These are phyloP conservation scores for Biston stratarius DNA, from an alignment of 2,888 invertebrate genomes.

Conservation along the genomic window DNA sequence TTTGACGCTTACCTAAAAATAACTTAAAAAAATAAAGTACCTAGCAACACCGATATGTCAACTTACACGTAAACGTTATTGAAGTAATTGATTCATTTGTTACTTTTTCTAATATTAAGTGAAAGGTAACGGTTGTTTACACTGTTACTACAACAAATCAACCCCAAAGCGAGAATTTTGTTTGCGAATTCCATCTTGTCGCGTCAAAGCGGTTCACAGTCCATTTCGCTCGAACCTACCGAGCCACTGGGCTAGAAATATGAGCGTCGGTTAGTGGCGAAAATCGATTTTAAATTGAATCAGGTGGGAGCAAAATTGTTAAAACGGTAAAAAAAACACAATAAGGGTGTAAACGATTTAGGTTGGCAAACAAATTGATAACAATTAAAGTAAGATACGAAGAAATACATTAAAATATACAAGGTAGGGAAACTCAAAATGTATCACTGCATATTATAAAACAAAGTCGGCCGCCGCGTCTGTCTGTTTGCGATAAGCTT, in stretches of 20 bases:
- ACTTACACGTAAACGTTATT: no score
- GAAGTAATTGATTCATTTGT: background rate
- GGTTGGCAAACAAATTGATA: no score
- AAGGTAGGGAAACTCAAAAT: no score
- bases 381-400: no score
- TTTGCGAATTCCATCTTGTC: slow-evolving; percentile 27
- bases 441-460: no score
- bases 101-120: background rate
- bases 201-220: slow-evolving; percentile 54
- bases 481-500: no score
- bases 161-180: slow-evolving; percentile 19
- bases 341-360: no score
- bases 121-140: background rate
- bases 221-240: slow-evolving; percentile 55
- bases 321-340: background rate
- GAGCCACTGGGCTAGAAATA: slow-evolving; percentile 60
- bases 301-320: background rate
- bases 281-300: slow-evolving; percentile 33
- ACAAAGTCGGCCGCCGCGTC: no score
- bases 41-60: background rate
- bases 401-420: no score
- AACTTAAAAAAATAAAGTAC: no score
- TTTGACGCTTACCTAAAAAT: no score
- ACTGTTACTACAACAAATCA: background rate
- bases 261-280: slow-evolving; percentile 27